A percentile compares a stretch with the other conserved stretches of the same genome.
phyloP scores from a whole-genome alignment of 2,797 vertebrate genomes.

The Eleutherodactylus coqui region DNA sequence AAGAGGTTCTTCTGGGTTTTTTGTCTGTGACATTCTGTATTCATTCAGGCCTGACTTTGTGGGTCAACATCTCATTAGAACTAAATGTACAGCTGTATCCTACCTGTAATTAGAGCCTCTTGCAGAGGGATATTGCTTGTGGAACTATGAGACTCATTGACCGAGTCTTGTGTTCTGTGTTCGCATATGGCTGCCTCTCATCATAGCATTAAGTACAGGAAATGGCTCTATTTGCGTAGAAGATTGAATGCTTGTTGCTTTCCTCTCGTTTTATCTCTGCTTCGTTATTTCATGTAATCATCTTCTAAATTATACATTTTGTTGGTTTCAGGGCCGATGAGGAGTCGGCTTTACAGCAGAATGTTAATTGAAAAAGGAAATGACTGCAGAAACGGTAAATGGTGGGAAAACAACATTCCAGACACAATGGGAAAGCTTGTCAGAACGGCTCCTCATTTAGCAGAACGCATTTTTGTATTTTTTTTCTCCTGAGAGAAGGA shows the following conservation, averaged over 20 bases:
- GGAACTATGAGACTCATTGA: not conserved
- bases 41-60: constrained; percentile 3
- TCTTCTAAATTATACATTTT: constrained; percentile 25
- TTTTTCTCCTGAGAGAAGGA: not conserved
- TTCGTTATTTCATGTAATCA: constrained; percentile 33
- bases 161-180: not conserved
- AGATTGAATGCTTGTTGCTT: not conserved
- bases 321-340: not conserved
- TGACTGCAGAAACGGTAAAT: not conserved
- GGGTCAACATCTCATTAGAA: constrained; percentile 17
- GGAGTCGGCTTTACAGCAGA: not conserved
- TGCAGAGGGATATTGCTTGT: constrained; percentile 7
- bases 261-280: constrained; percentile 2
- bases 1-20: not conserved
- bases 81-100: constrained; percentile 10
- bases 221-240: constrained; percentile 38
- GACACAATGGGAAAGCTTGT: not conserved
- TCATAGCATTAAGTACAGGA: constrained; percentile 24
- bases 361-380: constrained; percentile 19
- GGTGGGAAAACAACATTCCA: constrained; percentile 6
- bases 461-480: not conserved
- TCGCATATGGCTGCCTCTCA: not conserved
- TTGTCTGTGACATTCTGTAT: not conserved
- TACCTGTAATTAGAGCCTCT: constrained; percentile 32
- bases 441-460: not conserved